These are phyloP conservation scores for Sander vitreus DNA, from an alignment of 2,113 vertebrate genomes.

Conservation along the genomic window DNA sequence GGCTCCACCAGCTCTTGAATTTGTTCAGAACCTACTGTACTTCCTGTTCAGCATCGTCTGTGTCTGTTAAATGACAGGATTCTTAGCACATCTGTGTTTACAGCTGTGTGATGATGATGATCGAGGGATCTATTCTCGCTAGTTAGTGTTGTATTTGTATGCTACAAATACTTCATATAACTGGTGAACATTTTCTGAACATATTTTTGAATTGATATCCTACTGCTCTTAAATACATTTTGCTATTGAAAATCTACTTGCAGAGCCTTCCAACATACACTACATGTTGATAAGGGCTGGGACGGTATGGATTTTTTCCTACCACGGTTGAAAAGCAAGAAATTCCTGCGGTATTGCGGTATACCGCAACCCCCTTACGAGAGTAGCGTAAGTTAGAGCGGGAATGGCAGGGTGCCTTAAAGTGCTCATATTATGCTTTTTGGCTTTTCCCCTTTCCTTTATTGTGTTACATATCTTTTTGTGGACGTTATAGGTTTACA, in stretches of 20 bases:
- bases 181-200: neutral
- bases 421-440: no score
- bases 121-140: slow-evolving; percentile 55
- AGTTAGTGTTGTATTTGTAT: slow-evolving; percentile 44
- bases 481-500: no score
- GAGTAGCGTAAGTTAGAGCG: no score
- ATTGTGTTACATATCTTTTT: no score
- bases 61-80: slow-evolving; percentile 45
- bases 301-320: no score
- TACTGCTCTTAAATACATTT: neutral
- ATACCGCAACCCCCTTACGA: no score
- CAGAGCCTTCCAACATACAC: no score
- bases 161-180: neutral
- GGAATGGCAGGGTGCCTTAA: no score
- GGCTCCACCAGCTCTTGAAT: neutral
- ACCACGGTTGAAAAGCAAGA: no score
- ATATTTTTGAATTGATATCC: neutral
- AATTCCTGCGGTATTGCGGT: no score
- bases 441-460: no score
- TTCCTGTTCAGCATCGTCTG: slow-evolving; percentile 47
- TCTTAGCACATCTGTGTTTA: slow-evolving; percentile 73
- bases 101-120: slow-evolving; percentile 68
- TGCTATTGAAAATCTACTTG: neutral
- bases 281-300: no score
- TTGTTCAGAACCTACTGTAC: slow-evolving; percentile 20